These are phyloP conservation scores for Apodemia hepburni DNA, from an alignment of 2,888 invertebrate genomes.

Conservation along the genomic window DNA sequence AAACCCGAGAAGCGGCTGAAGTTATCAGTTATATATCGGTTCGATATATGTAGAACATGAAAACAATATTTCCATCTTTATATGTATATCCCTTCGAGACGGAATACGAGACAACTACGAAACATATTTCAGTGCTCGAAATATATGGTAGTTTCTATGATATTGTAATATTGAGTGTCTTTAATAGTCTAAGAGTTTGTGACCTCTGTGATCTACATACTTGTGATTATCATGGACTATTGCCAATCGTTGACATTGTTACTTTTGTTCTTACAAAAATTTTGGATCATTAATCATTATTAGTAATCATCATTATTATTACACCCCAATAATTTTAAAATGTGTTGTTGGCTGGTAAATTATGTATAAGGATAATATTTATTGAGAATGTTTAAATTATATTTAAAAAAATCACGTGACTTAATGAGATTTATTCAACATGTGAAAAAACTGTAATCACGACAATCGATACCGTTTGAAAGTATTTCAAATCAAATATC, in stretches of 20 bases:
- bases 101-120: background rate
- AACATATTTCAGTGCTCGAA: conserved; percentile 1
- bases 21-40: no score
- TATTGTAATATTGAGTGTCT: background rate
- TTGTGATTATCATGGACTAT: background rate
- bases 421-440: no score
- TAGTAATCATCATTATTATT: no score
- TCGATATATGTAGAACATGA: background rate
- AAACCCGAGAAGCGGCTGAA: no score
- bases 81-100: background rate
- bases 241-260: background rate
- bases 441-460: no score
- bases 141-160: background rate
- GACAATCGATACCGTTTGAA: no score
- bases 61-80: background rate
- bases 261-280: background rate
- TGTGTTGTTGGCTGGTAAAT: no score
- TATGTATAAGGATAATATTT: no score
- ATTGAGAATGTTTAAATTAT: no score
- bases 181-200: background rate
- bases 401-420: no score
- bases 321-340: no score
- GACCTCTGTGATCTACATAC: background rate
- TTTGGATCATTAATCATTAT: background rate
- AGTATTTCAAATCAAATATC: no score